Conservation (phyloP, 1,140 invertebrate genomes). For the Lutraria rhynchaena region DNA sequence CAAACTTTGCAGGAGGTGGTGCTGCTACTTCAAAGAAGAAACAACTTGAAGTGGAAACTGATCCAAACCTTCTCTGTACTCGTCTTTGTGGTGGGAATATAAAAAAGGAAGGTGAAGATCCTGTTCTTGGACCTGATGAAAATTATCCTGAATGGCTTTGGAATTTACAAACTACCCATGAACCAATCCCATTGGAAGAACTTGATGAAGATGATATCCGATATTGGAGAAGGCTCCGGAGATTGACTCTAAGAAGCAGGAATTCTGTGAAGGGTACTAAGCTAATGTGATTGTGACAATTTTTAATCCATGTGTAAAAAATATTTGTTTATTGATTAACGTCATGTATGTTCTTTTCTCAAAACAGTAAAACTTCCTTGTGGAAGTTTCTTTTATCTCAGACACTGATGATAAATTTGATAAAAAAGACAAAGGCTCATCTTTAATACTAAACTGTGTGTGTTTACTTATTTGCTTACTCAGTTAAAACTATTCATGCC, state of each 20-base stretch:
- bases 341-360: no score
- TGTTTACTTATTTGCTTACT: no score
- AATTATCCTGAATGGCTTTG: conserved; percentile 98
- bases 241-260: conserved; percentile 52
- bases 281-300: no score
- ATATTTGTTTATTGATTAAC: no score
- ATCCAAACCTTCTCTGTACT: conserved; percentile 89
- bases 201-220: conserved; percentile 90
- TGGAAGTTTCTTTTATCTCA: no score
- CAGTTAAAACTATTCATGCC: no score
- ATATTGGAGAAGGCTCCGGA: conserved; percentile 88
- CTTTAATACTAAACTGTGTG: no score
- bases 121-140: conserved; percentile 91
- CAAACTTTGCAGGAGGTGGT: conserved; percentile 12
- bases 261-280: conserved; percentile 25
- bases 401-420: no score
- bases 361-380: no score
- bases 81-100: conserved; percentile 95
- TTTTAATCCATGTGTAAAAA: no score
- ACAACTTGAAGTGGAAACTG: conserved; percentile 88
- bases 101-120: conserved; percentile 88
- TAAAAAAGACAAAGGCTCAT: no score
- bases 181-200: conserved; percentile 86
- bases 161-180: conserved; percentile 86
- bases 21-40: conserved; percentile 59